Conservation (phyloP, 2,888 invertebrate species). For the Plutella xylostella region DNA sequence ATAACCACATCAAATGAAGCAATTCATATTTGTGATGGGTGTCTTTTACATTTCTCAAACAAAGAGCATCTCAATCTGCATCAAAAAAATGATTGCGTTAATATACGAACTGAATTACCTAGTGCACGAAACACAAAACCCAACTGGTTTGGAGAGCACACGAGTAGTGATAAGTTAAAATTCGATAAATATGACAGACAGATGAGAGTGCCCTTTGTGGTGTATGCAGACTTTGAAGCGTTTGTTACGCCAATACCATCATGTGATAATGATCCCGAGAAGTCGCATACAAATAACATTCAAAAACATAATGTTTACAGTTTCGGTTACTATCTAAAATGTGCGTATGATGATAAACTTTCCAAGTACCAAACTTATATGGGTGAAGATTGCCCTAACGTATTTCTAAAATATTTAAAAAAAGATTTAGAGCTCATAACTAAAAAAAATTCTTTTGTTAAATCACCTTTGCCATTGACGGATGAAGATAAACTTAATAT, state of each 20-base stretch:
- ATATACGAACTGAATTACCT: conserved; percentile 16
- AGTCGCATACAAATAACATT: conserved; percentile 19
- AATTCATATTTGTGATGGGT: conserved; percentile 16
- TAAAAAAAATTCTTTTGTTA: conserved; percentile 13
- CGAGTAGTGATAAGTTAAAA: conserved; percentile 12
- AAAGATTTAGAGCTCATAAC: conserved; percentile 18
- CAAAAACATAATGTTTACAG: conserved; percentile 23
- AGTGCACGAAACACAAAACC: not conserved
- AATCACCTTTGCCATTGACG: conserved; percentile 10
- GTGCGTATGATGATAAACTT: conserved; percentile 22
- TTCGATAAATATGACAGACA: conserved; percentile 17
- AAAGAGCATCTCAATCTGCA: conserved; percentile 12
- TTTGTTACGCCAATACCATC: conserved; percentile 20
- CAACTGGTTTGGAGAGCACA: conserved; percentile 4
- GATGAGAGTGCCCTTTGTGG: conserved; percentile 18
- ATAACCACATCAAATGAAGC: conserved; percentile 10
- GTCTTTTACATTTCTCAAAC: conserved; percentile 14
- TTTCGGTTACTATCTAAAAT: conserved; percentile 26
- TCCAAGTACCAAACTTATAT: conserved; percentile 22
- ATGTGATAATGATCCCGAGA: conserved; percentile 17
- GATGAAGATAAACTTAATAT: conserved; percentile 9
- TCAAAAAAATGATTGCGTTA: conserved; percentile 15
- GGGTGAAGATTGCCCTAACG: conserved; percentile 21
- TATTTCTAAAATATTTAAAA: conserved; percentile 20
- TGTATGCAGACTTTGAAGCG: conserved; percentile 22